Base-by-base conservation (phyloP, 2,797 vertebrate genomes). In the Echeneis naucrates region DNA sequence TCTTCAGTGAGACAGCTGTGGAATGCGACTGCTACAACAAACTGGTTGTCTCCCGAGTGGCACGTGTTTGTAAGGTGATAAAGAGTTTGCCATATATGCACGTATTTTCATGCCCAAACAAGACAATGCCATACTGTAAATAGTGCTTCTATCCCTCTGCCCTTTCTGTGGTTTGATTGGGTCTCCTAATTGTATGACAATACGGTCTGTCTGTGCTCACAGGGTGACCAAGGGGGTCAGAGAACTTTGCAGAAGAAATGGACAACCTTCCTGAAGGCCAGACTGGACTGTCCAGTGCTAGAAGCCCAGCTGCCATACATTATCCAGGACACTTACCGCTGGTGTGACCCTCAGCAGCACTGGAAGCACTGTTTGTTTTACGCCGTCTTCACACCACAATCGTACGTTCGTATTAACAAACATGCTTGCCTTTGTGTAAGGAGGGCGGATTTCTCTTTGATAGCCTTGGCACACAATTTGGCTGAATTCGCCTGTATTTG, bases 11-110 rank as follows among this genome's bases (percentile, higher is more conserved):
- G 91, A 90, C 66, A 0, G 95, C 95, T 1, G 83, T 95, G 75
- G 96, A 96, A 84, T 96, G 90, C 35, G 95, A 97, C 75, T 95
- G 92, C 76, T 94, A 89, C 85, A 92, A 80, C 77, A 95, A 94
- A 59, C 73, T 95, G 59, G 74, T 92, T 47, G 94, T 96, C 26
- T 94, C 95, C 19, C 92, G 95, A 0, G 93, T 97, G 14, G 95
- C 95, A 14, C 94, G 93, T 0, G 92, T 96, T 45, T 96, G 96
- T 88, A 96, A 95, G 93, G 96, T 97, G 62, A 83, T 64, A 14
- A 50, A 32, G 19, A 27, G 52, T 68, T 64, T 12, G 55, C 12
- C 7, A 1, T 56, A 44, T 48, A 14, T 45, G 27, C 0, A 5
- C 21, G 44, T 27, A 51, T 33, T 64, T 68, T 23, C n/a, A 4